Evolutionary conservation across 2,113 vertebrate species (phyloP).

Genomic region (Trochalopteron elliotii): DNA sequence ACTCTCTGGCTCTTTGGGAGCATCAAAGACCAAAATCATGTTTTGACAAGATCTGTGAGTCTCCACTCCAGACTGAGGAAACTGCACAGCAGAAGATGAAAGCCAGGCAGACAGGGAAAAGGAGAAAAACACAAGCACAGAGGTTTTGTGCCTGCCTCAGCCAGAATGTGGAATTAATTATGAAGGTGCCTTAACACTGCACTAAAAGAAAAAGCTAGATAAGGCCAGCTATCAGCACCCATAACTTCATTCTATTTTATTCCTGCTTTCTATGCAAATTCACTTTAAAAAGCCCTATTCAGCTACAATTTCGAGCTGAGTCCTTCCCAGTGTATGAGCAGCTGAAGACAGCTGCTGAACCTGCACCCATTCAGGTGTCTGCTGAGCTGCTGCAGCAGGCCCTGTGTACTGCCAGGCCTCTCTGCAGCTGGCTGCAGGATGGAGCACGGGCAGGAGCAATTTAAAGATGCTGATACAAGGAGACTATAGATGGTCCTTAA

Average conservation of each 20-base stretch:
- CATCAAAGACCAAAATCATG: not conserved
- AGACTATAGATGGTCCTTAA: not conserved
- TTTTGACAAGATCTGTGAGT: not conserved
- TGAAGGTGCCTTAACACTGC: not conserved
- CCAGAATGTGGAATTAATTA: not conserved
- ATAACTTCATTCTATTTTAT: not conserved
- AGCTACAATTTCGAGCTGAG: not conserved
- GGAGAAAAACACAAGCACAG: not conserved
- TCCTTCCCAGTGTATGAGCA: not conserved
- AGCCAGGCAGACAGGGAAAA: not conserved
- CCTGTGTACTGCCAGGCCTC: fast-evolving
- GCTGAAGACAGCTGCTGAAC: not conserved
- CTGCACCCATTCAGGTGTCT: not conserved
- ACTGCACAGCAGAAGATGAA: not conserved
- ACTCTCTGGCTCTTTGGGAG: not conserved
- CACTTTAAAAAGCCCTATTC: not conserved
- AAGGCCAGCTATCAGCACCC: not conserved
- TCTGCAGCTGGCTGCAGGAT: not conserved
- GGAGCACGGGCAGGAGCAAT: fast-evolving
- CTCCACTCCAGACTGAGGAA: not conserved
- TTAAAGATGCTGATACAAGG: not conserved
- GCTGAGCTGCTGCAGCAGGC: not conserved
- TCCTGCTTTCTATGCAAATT: not conserved
- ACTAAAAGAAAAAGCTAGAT: not conserved
- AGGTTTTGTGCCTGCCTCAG: not conserved